Percentiles rank a stretch among this genome's conserved stretches.
phyloP scores from a whole-genome alignment of 2,113 vertebrate species.

The Brachypodius melanocephalos region DNA sequence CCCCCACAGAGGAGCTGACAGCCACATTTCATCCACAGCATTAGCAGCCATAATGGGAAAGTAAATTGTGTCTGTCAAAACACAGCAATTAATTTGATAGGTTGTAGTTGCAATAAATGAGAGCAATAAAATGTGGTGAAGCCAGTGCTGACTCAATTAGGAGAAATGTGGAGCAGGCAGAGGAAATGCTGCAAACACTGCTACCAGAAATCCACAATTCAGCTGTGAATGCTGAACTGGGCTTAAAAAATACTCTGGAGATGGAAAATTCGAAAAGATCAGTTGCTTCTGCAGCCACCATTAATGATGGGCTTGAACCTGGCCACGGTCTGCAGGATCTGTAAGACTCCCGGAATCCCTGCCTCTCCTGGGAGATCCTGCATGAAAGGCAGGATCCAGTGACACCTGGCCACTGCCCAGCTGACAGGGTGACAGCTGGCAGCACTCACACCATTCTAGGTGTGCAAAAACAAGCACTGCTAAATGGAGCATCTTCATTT shows the following conservation, averaged over 20 bases:
- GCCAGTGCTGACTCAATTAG: conserved; percentile 21
- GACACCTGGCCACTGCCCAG: not conserved
- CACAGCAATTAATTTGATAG: conserved; percentile 47
- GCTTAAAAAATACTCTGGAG: not conserved
- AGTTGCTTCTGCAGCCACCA: not conserved
- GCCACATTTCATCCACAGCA: not conserved
- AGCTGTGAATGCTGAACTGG: not conserved
- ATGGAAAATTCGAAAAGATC: not conserved
- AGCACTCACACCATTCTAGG: not conserved
- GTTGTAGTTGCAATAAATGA: conserved; percentile 17
- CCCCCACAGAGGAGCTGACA: not conserved
- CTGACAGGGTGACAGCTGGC: not conserved
- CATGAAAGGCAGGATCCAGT: not conserved
- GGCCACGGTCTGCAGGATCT: not conserved
- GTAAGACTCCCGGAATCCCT: not conserved
- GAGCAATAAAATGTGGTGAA: conserved; percentile 29
- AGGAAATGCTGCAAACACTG: not conserved
- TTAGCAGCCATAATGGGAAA: conserved; percentile 1
- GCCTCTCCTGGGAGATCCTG: not conserved
- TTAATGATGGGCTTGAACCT: not conserved
- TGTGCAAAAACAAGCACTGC: not conserved
- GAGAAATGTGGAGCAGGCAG: not conserved
- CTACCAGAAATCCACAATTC: not conserved
- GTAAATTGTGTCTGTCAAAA: conserved; percentile 53
- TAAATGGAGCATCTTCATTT: not conserved